phyloP scores from a whole-genome alignment of 2,797 vertebrate species.

The Ptychobarbus kaznakovi region DNA sequence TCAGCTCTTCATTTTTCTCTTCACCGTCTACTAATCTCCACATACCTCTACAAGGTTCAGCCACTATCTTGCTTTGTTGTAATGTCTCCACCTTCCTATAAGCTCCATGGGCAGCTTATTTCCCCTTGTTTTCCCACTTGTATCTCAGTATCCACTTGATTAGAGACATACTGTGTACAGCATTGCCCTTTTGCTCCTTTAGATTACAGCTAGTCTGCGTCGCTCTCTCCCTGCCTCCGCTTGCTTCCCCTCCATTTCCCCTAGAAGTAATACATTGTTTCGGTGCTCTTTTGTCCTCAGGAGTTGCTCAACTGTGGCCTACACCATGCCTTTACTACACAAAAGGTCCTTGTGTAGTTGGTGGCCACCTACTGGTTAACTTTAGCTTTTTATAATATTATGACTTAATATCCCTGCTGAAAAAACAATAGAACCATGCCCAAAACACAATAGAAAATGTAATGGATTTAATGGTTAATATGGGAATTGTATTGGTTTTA shows the following conservation, averaged over 20 bases:
- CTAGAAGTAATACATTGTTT: slow-evolving; percentile 18
- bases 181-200: slow-evolving; percentile 26
- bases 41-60: not conserved
- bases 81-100: slow-evolving; percentile 25
- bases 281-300: slow-evolving; percentile 16
- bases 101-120: slow-evolving; percentile 19
- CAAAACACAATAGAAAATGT: too few relatives aligned
- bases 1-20: slow-evolving; percentile 24
- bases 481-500: too few relatives aligned
- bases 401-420: not conserved
- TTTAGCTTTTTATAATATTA: not conserved
- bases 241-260: not conserved
- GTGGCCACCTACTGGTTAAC: not conserved
- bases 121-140: slow-evolving; percentile 20
- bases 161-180: not conserved
- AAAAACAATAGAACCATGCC: too few relatives aligned
- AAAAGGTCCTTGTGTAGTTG: not conserved
- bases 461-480: too few relatives aligned
- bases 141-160: not conserved
- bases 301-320: not conserved
- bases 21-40: slow-evolving; percentile 24
- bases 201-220: slow-evolving; percentile 8
- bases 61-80: slow-evolving; percentile 33
- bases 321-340: not conserved
- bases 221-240: not conserved